These are phyloP conservation scores for Pelodiscus sinensis DNA, from an alignment of 2,113 vertebrate species.

Conservation along the genomic window DNA sequence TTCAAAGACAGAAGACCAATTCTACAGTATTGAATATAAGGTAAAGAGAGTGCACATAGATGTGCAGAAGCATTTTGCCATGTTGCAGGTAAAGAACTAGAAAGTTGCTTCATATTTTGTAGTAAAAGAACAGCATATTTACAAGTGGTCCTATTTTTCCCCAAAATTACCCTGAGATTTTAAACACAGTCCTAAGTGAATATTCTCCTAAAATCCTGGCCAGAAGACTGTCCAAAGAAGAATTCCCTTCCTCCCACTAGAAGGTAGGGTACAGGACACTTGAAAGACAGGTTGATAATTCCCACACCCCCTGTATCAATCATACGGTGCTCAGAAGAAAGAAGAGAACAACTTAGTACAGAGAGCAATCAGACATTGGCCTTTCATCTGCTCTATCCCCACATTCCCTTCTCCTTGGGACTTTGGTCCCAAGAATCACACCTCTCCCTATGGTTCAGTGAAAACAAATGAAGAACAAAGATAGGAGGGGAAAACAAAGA, in stretches of 20 bases:
- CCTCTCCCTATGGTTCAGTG: neutral
- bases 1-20: neutral
- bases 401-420: neutral
- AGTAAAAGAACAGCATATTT: no score
- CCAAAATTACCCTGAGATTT: neutral
- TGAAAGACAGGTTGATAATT: neutral
- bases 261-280: neutral
- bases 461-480: neutral
- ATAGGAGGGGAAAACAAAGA: neutral
- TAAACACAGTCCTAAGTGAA: neutral
- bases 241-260: neutral
- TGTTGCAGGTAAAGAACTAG: no score
- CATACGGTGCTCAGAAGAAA: neutral
- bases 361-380: neutral
- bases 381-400: neutral
- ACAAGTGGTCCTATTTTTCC: neutral
- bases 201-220: neutral
- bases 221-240: neutral
- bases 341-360: neutral
- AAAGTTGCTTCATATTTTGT: no score
- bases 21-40: neutral
- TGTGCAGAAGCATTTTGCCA: no score
- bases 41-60: neutral
- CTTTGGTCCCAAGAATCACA: neutral
- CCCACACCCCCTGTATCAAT: neutral